Conservation (phyloP, 2,888 invertebrate species). For the Meteorus cinctellus region DNA sequence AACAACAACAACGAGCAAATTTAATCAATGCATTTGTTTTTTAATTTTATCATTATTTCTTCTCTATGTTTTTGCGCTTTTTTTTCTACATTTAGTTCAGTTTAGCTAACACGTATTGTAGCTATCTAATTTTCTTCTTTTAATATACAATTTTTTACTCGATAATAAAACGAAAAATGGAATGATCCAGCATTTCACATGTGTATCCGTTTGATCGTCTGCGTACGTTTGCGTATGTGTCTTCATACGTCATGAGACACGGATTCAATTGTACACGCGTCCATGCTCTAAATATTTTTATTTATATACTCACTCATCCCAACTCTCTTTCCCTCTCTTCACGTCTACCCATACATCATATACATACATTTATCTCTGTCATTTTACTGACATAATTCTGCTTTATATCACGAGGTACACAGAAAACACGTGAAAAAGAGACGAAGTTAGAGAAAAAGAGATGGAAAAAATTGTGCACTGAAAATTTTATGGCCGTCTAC, state of each 20-base stretch:
- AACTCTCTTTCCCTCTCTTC: conserved; percentile 21
- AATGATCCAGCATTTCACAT: conserved; percentile 31
- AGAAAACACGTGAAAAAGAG: background rate
- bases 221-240: background rate
- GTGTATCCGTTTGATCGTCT: conserved; percentile 4
- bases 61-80: conserved; percentile 50
- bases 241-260: conserved; percentile 18
- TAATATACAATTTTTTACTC: conserved; percentile 41
- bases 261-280: conserved; percentile 40
- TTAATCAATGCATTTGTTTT: conserved; percentile 46
- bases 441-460: conserved; percentile 9
- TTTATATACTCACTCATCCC: conserved; percentile 42
- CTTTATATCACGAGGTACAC: conserved; percentile 24
- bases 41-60: conserved; percentile 43
- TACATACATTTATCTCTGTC: conserved; percentile 44
- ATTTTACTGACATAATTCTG: conserved; percentile 39
- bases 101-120: conserved; percentile 34
- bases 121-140: conserved; percentile 38
- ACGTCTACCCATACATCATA: conserved; percentile 46
- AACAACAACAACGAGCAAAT: conserved; percentile 7
- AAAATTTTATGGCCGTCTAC: conserved; percentile 22
- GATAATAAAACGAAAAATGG: conserved; percentile 38
- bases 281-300: conserved; percentile 50
- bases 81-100: conserved; percentile 19
- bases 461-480: conserved; percentile 5